Evolutionary conservation across 2,113 vertebrate genomes (phyloP).

Genomic region (Bos indicus): DNA sequence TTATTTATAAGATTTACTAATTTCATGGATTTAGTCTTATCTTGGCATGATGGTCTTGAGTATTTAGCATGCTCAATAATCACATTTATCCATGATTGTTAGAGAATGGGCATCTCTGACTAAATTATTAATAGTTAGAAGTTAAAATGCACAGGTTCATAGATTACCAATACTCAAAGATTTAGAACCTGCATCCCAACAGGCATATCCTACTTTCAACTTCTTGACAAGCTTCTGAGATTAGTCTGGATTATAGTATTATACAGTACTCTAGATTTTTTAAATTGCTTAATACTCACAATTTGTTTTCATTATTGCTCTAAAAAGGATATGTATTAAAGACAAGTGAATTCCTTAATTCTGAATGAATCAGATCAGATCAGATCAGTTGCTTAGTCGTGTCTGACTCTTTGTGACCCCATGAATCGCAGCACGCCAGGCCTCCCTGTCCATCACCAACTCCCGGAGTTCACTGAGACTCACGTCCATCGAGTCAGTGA

Average conservation of each 20-base stretch:
- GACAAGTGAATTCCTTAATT: neutral
- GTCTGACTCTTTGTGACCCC: no score
- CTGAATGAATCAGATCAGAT: neutral
- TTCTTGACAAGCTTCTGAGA: neutral
- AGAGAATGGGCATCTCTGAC: neutral
- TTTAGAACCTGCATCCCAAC: neutral
- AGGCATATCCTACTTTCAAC: neutral
- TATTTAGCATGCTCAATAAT: neutral
- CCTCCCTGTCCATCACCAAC: no score
- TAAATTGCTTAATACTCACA: neutral
- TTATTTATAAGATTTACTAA: neutral
- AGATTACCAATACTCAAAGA: neutral
- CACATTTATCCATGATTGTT: neutral
- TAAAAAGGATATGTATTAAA: neutral
- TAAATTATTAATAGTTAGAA: neutral
- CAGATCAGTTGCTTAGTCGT: no score
- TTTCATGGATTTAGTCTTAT: neutral
- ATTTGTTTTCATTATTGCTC: neutral
- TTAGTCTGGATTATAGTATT: neutral
- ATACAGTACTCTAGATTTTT: neutral
- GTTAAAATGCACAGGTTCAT: neutral
- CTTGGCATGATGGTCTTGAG: neutral
- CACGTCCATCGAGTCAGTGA: no score
- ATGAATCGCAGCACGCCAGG: no score
- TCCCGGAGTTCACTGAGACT: no score